These are phyloP conservation scores for Alosa alosa DNA, from an alignment of 2,113 vertebrate species.

Conservation along the genomic window DNA sequence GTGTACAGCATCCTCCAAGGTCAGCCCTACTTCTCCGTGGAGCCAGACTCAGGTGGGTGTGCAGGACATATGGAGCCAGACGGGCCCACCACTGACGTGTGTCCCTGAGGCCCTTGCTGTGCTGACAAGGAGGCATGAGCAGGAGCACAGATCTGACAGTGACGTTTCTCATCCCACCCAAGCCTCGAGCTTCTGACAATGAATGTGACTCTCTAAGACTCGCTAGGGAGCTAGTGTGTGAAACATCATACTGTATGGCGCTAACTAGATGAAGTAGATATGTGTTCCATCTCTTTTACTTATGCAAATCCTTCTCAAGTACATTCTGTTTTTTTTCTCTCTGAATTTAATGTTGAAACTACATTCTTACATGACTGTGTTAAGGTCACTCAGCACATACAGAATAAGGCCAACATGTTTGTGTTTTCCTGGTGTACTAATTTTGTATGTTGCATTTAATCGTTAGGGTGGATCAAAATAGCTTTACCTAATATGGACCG, in stretches of 20 bases:
- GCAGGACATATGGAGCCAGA: constrained; percentile 35
- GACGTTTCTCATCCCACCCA: background rate
- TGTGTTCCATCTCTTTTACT: constrained; percentile 21
- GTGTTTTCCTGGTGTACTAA: background rate
- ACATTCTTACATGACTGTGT: background rate
- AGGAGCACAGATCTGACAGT: background rate
- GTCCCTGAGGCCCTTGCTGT: constrained; percentile 16
- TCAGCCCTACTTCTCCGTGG: constrained; percentile 57
- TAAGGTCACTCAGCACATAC: background rate
- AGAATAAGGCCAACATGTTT: background rate
- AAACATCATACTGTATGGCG: background rate
- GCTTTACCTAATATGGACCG: constrained; percentile 96
- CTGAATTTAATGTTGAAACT: background rate
- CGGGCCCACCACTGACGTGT: background rate
- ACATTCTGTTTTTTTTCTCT: background rate
- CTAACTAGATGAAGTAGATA: background rate
- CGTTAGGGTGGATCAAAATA: constrained; percentile 93
- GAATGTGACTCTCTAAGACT: background rate
- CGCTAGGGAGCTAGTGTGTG: background rate
- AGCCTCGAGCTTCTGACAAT: background rate
- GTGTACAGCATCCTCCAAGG: constrained; percentile 58
- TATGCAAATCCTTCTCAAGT: background rate
- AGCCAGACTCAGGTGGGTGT: constrained; percentile 51
- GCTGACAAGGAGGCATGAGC: background rate
- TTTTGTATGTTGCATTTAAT: constrained; percentile 19